Evolutionary conservation across 2,113 vertebrate genomes (phyloP).

Genomic region (Hystrix cristata): DNA sequence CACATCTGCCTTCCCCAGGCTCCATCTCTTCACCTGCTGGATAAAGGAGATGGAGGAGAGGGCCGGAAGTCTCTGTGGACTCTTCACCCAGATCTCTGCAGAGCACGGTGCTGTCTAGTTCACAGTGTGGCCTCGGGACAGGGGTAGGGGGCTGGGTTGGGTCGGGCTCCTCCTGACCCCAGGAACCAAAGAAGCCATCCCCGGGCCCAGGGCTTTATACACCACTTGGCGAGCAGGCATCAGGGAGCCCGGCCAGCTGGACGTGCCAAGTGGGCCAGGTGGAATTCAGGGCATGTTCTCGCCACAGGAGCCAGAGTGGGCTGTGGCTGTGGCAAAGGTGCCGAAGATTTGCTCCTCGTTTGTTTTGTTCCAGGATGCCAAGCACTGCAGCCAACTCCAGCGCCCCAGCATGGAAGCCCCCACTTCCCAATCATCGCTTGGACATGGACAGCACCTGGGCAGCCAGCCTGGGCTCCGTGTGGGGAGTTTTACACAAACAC

Average conservation of each 20-base stretch:
- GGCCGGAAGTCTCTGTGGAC: background rate
- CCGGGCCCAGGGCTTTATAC: background rate
- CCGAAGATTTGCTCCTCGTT: background rate
- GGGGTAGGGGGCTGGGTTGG: background rate
- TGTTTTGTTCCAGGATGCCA: background rate
- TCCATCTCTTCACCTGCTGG: background rate
- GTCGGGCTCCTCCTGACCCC: background rate
- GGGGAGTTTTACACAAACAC: background rate
- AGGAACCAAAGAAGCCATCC: background rate
- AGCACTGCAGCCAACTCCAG: background rate
- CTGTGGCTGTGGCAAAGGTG: background rate
- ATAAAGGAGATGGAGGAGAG: background rate
- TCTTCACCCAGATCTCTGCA: background rate
- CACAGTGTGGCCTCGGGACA: background rate
- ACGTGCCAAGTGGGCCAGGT: background rate
- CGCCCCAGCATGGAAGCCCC: background rate
- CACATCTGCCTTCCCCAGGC: no score
- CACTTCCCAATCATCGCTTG: background rate
- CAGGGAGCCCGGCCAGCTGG: background rate
- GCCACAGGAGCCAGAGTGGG: background rate
- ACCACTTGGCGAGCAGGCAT: background rate
- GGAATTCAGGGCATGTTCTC: slow-evolving; percentile 25
- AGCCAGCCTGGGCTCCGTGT: background rate
- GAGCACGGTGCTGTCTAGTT: background rate
- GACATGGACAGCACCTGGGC: background rate